Conservation (phyloP, 2,113 vertebrate species). For the Dunckerocampus dactyliophorus region DNA sequence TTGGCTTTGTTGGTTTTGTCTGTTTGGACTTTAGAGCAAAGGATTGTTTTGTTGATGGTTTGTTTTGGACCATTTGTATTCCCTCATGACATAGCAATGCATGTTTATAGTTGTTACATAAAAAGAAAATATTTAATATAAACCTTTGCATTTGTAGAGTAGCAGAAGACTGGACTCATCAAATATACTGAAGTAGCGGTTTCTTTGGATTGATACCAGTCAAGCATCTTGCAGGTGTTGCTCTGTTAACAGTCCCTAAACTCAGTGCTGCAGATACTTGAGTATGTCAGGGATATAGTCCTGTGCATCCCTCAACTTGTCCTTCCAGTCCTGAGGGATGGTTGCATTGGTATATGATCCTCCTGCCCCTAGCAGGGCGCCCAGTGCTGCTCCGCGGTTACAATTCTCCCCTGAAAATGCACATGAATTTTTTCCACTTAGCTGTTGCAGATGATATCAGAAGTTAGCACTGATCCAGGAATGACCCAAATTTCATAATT, state of each 20-base stretch:
- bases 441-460: not conserved
- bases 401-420: constrained; percentile 66
- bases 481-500: not conserved
- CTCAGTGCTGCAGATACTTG: not conserved
- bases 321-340: constrained; percentile 58
- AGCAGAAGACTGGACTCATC: too few species aligned
- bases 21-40: constrained; percentile 3
- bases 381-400: constrained; percentile 62
- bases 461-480: not conserved
- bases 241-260: too few species aligned
- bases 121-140: too few species aligned
- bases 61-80: not conserved
- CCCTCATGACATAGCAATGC: not conserved
- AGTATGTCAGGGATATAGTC: constrained; percentile 31
- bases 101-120: not conserved
- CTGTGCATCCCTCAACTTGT: constrained; percentile 36
- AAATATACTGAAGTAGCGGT: too few species aligned
- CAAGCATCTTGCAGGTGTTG: too few species aligned
- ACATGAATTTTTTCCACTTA: not conserved
- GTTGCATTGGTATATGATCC: constrained; percentile 9
- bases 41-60: not conserved
- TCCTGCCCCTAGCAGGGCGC: constrained; percentile 61
- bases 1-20: constrained; percentile 3
- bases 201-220: too few species aligned
- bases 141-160: too few species aligned